Evolutionary conservation across 2,113 vertebrate species (phyloP), one percentile per base, ranked within the genome.

Genomic region (Aviceda subcristata): DNA sequence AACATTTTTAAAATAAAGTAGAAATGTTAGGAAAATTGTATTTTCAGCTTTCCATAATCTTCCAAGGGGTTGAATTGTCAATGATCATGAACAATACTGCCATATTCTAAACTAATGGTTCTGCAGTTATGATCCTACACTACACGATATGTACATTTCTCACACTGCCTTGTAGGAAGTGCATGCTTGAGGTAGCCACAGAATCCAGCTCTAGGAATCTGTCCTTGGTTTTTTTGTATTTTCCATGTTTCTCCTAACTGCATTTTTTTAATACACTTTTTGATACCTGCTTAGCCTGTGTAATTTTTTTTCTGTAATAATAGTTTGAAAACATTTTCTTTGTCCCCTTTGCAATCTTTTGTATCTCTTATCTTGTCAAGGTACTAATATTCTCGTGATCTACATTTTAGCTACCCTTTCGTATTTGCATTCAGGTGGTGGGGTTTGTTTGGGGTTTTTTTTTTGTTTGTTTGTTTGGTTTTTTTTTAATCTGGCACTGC

Each of bases 151-250:
- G 16, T 17, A 23, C 4, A 9, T 90, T 72, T 90, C 53, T 94
- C 23, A 50, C 26, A 12, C 22, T 75, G 20, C 23, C 20, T 75
- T 51, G 5, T 15, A 91, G 51, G 60, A 86, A n/a, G 3, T 0
- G 1, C 4, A 8, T 41, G 15, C 6, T 32, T 60, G 13, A 12
- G 4, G 10, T 34, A 76, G 30, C 8, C 20, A 55, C 14, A 82
- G 46, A 88, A 77, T 48, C 15, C 24, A 72, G 3, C 19, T 48
- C 10, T 48, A 32, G 17, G 11, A 64, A 59, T 59, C 48, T 34
- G 11, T 4, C 3, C 69, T 48, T 75, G 0, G 0, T 0, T 55
- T 22, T 53, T 67, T 6, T 30, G 2, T 56, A 17, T 85, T 83
- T 86, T 11, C 27, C 10, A 5, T 34, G 5, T 82, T 90, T 85